A percentile compares a stretch with the other conserved stretches of the same genome.
Conservation (phyloP, 1,140 invertebrate species). For the Polypedilum pembai region DNA sequence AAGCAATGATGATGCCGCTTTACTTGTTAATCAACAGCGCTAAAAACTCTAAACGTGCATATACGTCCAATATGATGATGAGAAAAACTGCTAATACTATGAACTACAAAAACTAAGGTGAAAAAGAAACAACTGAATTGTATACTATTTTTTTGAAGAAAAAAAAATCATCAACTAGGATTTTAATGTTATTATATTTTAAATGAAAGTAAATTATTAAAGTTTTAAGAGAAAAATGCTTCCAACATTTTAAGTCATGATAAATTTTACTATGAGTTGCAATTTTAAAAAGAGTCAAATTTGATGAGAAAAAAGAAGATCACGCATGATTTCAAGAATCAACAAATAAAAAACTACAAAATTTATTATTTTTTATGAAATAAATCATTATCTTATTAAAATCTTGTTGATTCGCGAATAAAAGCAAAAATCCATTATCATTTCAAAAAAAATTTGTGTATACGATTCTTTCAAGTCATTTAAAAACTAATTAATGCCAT, state of each 20-base stretch:
- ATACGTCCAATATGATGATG: background rate
- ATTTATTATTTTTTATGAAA: too few relatives aligned
- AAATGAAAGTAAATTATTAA: background rate
- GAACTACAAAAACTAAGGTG: constrained; percentile 2
- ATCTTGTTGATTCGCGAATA: background rate
- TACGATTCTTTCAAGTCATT: constrained; percentile 21
- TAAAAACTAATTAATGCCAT: background rate
- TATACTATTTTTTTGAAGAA: constrained; percentile 5
- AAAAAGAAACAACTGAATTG: constrained; percentile 14
- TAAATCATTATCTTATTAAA: background rate
- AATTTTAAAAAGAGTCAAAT: background rate
- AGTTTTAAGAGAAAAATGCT: constrained; percentile 1
- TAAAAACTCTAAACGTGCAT: background rate
- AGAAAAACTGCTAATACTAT: background rate
- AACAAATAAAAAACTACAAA: too few relatives aligned
- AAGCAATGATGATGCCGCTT: constrained; percentile 29
- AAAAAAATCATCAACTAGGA: constrained; percentile 15
- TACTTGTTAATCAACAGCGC: constrained; percentile 9
- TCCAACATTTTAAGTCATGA: background rate
- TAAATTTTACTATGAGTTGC: constrained; percentile 2
- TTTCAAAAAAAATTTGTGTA: background rate
- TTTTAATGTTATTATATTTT: constrained; percentile 9
- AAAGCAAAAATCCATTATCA: background rate
- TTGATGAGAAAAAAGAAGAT: background rate
- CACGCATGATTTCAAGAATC: too few relatives aligned